Base-by-base conservation (phyloP, 92 coral and sea anemone genomes). In the Epizoanthus stellaris region DNA sequence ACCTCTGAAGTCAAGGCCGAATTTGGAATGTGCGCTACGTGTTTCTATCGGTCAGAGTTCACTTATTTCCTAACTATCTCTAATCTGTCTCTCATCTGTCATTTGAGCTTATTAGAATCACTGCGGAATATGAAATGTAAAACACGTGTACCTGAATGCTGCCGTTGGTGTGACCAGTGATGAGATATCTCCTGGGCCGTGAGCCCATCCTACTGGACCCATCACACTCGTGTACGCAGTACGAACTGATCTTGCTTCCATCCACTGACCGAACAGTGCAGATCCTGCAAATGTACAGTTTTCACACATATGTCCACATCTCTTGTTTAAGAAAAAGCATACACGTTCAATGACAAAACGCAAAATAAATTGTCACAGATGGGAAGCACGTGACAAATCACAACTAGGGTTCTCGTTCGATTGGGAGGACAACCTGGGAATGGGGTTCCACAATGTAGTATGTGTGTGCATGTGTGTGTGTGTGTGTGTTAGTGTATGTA, bases 151-250 rank as follows among this genome's bases (percentile, higher is more conserved):
- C 98, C 95, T 95, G 97, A 36, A 94, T 73, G 54, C 95, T 91
- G 3, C 97, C 99, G 70, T 94, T 96, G 21, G 94, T 87, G 82
- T 96, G 99, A 3, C 99, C 99, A n/a, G 99, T 96, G 75, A 96
- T 89, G 12, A 96, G 94, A 75, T 89, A 96, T 8, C 99, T 87
- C 69, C 99, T 90, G 38, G 99, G 99, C 53, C 99, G 89, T 56
- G 97, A 92, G 1, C 99, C 99, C 94, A 96, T 96, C 56, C 99
- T 85, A 85, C 98, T 96, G 6, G 99, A 94, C 21, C 98, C 99
- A 62, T 96, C 99, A 80, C 99, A 96, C 84, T 96, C 99, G 82
- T 96, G 98, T 21, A 96, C 99, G 74, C 96, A 94, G 85, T 96
- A 96, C n/a, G 97, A 94, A 42, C 92, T 92, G 70, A 96, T 96